phyloP scores from a whole-genome alignment of 2,888 invertebrate genomes.

The Cataglyphis altisquamis region DNA sequence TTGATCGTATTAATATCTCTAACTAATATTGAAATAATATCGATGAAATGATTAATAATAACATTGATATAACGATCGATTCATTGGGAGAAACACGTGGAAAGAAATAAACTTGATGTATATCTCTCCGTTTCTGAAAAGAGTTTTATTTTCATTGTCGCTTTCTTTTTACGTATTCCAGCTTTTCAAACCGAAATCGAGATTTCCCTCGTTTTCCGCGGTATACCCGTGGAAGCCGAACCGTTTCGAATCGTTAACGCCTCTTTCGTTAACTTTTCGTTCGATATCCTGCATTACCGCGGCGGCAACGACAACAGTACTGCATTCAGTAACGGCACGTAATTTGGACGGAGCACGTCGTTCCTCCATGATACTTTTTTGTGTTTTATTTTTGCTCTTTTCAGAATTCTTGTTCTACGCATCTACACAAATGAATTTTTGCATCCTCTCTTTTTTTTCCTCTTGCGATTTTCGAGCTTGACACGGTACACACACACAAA shows the following conservation, averaged over 20 bases:
- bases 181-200: slow-evolving; percentile 41
- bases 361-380: slow-evolving; percentile 35
- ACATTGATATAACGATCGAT: neutral
- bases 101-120: neutral
- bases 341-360: slow-evolving; percentile 61
- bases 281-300: slow-evolving; percentile 27
- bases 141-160: neutral
- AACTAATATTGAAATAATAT: neutral
- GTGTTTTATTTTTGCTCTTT: slow-evolving; percentile 51
- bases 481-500: slow-evolving; percentile 24
- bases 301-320: slow-evolving; percentile 24
- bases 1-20: neutral
- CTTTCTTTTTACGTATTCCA: neutral
- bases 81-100: neutral
- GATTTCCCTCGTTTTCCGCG: slow-evolving; percentile 32
- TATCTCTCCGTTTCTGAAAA: neutral
- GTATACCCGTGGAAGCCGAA: slow-evolving; percentile 10
- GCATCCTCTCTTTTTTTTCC: neutral
- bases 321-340: slow-evolving; percentile 49
- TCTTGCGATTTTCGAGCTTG: neutral
- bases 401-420: neutral
- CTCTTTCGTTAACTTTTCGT: slow-evolving; percentile 41
- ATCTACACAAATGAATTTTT: neutral
- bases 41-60: neutral
- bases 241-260: slow-evolving; percentile 51